Evolutionary conservation across 2,888 invertebrate genomes (phyloP).

Genomic region (Prenolepis imparis): DNA sequence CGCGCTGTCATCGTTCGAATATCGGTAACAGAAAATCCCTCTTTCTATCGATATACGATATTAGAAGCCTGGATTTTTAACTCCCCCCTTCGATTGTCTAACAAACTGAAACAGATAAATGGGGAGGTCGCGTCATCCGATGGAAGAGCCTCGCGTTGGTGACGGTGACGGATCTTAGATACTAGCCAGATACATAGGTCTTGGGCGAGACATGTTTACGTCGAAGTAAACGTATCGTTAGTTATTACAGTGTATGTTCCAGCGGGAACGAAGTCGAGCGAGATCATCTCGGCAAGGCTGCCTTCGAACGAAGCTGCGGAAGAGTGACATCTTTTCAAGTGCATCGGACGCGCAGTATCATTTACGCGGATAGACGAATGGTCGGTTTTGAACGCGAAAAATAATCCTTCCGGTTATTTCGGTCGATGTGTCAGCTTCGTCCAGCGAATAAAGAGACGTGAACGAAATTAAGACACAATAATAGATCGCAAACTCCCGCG

Average conservation of each 20-base stretch:
- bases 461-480: constrained; percentile 18
- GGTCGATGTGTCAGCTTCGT: not conserved
- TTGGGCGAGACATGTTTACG: constrained; percentile 46
- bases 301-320: constrained; percentile 17
- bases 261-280: not conserved
- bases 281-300: constrained; percentile 35
- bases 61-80: constrained; percentile 44
- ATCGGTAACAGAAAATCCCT: constrained; percentile 41
- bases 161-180: constrained; percentile 19
- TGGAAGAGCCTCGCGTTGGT: not conserved
- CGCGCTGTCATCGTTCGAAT: constrained; percentile 52
- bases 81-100: constrained; percentile 30
- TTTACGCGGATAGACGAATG: constrained; percentile 39
- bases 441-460: not conserved
- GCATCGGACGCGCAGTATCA: constrained; percentile 17
- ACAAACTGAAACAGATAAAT: constrained; percentile 21
- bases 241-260: constrained; percentile 22
- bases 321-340: constrained; percentile 29
- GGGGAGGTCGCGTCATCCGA: constrained; percentile 11
- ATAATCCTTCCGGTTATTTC: constrained; percentile 32
- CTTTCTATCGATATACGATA: constrained; percentile 4
- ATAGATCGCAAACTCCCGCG: constrained; percentile 19
- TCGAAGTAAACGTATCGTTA: constrained; percentile 38
- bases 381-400: constrained; percentile 1
- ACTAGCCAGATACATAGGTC: constrained; percentile 14